Evolutionary conservation across 2,113 vertebrate species (phyloP).

Genomic region (Anarhynchus alexandrinus): DNA sequence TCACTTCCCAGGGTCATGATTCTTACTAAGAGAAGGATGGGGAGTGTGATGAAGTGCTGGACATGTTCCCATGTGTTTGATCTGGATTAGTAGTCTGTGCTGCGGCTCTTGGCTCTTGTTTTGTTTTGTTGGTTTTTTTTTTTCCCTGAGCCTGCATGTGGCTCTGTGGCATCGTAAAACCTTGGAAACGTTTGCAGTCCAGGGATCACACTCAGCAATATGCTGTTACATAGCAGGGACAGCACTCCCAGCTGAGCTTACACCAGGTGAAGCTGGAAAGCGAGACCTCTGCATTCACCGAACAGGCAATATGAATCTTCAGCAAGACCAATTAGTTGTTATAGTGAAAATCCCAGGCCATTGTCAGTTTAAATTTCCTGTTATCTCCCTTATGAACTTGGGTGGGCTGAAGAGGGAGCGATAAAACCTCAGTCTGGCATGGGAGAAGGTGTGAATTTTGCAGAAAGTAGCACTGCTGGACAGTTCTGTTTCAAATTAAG

Average conservation of each 20-base stretch:
- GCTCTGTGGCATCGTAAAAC: neutral
- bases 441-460: conserved; percentile 1
- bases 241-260: neutral
- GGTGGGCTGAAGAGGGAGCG: neutral
- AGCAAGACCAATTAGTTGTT: neutral
- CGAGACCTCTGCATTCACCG: neutral
- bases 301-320: neutral
- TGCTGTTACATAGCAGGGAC: neutral
- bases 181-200: neutral
- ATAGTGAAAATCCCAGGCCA: neutral
- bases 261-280: neutral
- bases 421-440: neutral
- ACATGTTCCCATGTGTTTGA: neutral
- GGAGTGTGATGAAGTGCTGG: neutral
- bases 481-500: neutral
- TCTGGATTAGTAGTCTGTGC: neutral
- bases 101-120: neutral
- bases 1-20: conserved; percentile 2
- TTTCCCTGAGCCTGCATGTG: neutral
- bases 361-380: neutral
- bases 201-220: neutral
- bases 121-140: neutral
- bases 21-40: neutral
- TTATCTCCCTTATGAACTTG: neutral
- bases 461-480: neutral